Evolutionary conservation across 2,113 vertebrate species (phyloP).

Genomic region (Apodemus sylvaticus): DNA sequence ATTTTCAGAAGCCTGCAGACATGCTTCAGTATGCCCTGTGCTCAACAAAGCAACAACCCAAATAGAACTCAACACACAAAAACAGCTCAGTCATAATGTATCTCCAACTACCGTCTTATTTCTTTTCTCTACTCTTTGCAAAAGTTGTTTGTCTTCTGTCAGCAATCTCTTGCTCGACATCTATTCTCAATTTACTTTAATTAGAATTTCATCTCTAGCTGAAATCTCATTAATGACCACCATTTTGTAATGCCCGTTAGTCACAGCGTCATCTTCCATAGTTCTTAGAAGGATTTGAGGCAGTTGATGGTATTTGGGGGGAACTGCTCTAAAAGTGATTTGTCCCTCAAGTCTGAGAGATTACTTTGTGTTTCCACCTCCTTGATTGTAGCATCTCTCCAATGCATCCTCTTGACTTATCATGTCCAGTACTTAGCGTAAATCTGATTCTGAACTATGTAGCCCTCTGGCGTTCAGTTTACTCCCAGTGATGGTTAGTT

Average conservation of each 20-base stretch:
- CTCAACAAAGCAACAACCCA: conserved; percentile 32
- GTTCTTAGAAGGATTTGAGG: neutral
- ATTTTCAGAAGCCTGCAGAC: neutral
- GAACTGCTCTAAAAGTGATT: neutral
- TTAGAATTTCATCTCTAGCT: conserved; percentile 14
- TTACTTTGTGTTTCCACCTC: neutral
- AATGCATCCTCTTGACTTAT: neutral
- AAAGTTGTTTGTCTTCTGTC: neutral
- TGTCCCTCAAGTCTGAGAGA: neutral
- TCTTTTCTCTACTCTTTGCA: neutral
- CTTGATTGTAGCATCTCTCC: neutral
- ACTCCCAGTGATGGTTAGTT: neutral
- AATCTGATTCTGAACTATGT: neutral
- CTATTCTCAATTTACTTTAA: neutral
- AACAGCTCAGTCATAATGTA: neutral
- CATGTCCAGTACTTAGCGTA: neutral
- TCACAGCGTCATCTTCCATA: neutral
- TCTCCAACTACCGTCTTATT: neutral
- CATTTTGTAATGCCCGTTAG: neutral
- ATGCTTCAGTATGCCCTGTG: neutral
- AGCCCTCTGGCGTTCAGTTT: neutral
- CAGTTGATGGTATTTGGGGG: neutral
- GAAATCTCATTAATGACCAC: neutral
- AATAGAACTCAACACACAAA: neutral
- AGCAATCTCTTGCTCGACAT: conserved; percentile 15